Conservation (phyloP, 2,797 vertebrate genomes). For the Tadarida brasiliensis region DNA sequence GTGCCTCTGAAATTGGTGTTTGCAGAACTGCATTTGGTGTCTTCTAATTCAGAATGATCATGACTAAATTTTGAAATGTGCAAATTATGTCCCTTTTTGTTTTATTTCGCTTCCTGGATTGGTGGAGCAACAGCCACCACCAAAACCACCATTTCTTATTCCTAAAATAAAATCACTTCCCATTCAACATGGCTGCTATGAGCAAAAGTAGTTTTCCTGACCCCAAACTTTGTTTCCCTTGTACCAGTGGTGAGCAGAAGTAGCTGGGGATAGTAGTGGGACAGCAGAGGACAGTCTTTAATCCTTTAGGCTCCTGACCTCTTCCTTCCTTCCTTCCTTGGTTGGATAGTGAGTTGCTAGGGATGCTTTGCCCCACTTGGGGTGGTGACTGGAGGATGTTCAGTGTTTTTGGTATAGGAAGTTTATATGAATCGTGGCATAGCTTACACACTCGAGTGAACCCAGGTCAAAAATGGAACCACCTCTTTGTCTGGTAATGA, state of each 20-base stretch:
- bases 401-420: conserved; percentile 13
- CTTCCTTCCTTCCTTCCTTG: not conserved
- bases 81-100: not conserved
- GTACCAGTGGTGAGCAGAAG: not conserved
- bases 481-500: conserved; percentile 12
- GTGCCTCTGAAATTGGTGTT: conserved; percentile 44
- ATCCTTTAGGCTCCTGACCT: not conserved
- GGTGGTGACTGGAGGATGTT: not conserved
- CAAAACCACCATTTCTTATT: conserved; percentile 31
- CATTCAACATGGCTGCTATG: not conserved
- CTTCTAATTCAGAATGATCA: not conserved
- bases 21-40: conserved; percentile 41
- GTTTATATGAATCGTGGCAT: not conserved
- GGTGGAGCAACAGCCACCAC: not conserved
- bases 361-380: not conserved
- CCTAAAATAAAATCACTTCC: conserved; percentile 1
- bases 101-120: not conserved
- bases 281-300: not conserved
- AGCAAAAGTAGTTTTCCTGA: conserved; percentile 8
- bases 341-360: conserved; percentile 1
- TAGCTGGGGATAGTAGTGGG: not conserved
- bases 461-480: conserved; percentile 5
- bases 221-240: not conserved
- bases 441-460: not conserved
- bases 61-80: conserved; percentile 48